Conservation (phyloP, 2,797 vertebrate genomes). For the Pitangus sulphuratus region DNA sequence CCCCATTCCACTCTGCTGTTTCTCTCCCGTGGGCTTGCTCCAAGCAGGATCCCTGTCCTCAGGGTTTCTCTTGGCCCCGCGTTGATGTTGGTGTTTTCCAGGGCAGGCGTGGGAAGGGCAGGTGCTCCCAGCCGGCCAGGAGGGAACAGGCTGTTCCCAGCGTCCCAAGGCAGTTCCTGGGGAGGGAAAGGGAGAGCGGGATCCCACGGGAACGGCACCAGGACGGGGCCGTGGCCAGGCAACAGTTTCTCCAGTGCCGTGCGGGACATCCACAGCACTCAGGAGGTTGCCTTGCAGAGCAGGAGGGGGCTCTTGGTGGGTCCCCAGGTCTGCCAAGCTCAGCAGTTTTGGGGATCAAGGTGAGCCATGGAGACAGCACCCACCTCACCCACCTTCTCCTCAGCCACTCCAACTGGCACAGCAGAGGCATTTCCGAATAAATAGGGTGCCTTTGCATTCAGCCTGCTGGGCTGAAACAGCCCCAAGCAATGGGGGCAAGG, state of each 20-base stretch:
- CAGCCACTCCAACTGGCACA: not conserved
- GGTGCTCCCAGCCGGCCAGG: not conserved
- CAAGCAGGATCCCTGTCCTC: not conserved
- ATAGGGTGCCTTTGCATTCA: fast-evolving
- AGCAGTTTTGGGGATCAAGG: not conserved
- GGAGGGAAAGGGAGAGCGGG: conserved; percentile 28
- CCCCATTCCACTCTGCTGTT: not conserved
- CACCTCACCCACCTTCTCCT: not conserved
- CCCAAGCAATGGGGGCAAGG: not conserved
- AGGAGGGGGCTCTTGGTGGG: not conserved
- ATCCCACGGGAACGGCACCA: conserved; percentile 44
- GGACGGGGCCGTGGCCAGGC: not conserved
- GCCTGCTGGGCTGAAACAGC: not conserved
- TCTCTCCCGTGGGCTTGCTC: not conserved
- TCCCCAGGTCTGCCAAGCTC: not conserved
- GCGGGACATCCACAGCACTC: fast-evolving
- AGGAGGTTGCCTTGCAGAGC: not conserved
- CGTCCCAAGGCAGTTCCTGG: conserved; percentile 46
- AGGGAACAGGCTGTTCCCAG: conserved; percentile 57
- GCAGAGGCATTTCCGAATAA: not conserved
- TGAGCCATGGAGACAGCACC: not conserved
- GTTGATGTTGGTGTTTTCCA: not conserved
- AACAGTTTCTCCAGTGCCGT: fast-evolving
- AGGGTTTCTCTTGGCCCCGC: not conserved
- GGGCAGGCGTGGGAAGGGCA: conserved; percentile 47